phyloP scores from a whole-genome alignment of 1,140 invertebrate species.

The Euwallacea fornicatus region DNA sequence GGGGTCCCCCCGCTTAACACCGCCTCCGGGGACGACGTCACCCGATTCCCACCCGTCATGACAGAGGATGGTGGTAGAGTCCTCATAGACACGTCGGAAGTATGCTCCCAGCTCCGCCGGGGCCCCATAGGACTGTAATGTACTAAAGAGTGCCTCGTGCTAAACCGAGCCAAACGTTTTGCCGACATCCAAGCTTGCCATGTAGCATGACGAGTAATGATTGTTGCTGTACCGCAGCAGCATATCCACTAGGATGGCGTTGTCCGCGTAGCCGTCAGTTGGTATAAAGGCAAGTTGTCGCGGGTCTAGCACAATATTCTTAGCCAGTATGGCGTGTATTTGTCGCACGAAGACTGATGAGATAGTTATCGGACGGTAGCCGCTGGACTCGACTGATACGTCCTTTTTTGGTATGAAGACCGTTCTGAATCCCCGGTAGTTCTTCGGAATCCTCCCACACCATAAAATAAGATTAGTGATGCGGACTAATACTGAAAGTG shows the following conservation, averaged over 20 bases:
- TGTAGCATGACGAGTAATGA: slow-evolving; percentile 13
- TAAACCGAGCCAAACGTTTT: slow-evolving; percentile 53
- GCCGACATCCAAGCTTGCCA: slow-evolving; percentile 49
- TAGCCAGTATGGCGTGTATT: slow-evolving; percentile 13
- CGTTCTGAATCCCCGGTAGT: too few relatives aligned
- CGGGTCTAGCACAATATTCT: background rate
- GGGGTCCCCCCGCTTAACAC: slow-evolving; percentile 59
- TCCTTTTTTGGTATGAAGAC: slow-evolving; percentile 4
- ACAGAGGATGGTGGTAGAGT: slow-evolving; percentile 39
- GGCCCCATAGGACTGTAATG: slow-evolving; percentile 33
- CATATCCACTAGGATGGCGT: slow-evolving; percentile 23
- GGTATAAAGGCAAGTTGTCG: slow-evolving; percentile 35
- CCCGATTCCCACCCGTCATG: slow-evolving; percentile 30
- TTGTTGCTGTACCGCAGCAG: slow-evolving; percentile 15
- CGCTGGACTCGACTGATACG: background rate
- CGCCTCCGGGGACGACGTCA: slow-evolving; percentile 45
- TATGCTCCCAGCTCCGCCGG: slow-evolving; percentile 23
- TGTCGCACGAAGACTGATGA: slow-evolving; percentile 3
- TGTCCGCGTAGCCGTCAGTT: slow-evolving; percentile 35
- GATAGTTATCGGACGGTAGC: slow-evolving; percentile 24
- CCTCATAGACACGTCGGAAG: slow-evolving; percentile 38
- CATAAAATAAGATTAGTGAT: too few relatives aligned
- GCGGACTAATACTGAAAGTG: too few relatives aligned
- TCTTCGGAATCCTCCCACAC: too few relatives aligned
- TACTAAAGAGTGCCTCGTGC: slow-evolving; percentile 44